phyloP scores from a whole-genome alignment of 2,113 vertebrate species.

The Mus pahari region DNA sequence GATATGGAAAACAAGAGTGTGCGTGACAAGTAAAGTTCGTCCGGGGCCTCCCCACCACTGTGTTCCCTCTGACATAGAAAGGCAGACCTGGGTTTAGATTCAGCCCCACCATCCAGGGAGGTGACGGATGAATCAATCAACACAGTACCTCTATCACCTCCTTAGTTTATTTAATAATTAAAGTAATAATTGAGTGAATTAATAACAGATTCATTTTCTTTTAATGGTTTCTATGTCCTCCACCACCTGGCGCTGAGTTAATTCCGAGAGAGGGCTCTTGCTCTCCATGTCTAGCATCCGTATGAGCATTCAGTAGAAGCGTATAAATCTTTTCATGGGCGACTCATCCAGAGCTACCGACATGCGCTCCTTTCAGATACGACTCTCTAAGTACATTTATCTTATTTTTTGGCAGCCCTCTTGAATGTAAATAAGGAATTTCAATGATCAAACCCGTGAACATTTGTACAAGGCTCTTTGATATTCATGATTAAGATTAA shows the following conservation, averaged over 20 bases:
- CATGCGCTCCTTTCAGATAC: constrained; percentile 30
- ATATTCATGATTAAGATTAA: constrained; percentile 44
- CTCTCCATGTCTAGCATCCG: background rate
- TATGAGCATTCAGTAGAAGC: background rate
- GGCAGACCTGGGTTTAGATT: background rate
- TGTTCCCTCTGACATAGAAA: background rate
- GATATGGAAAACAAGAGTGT: background rate
- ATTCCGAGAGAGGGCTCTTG: background rate
- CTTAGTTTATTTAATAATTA: constrained; percentile 23
- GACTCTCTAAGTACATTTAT: background rate
- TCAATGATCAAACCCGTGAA: background rate
- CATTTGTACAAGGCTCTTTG: background rate
- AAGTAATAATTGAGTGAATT: constrained; percentile 33
- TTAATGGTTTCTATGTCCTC: background rate
- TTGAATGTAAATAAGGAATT: constrained; percentile 38
- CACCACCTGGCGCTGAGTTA: background rate
- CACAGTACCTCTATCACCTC: background rate
- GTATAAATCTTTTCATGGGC: background rate
- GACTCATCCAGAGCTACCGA: background rate
- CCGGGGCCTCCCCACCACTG: background rate
- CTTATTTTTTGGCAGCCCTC: background rate
- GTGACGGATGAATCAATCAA: background rate
- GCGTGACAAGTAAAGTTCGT: background rate
- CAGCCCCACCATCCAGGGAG: background rate
- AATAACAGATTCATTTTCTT: constrained; percentile 31